Conservation (phyloP, 1,140 invertebrate genomes). For the Diplogasteroides magnus region DNA sequence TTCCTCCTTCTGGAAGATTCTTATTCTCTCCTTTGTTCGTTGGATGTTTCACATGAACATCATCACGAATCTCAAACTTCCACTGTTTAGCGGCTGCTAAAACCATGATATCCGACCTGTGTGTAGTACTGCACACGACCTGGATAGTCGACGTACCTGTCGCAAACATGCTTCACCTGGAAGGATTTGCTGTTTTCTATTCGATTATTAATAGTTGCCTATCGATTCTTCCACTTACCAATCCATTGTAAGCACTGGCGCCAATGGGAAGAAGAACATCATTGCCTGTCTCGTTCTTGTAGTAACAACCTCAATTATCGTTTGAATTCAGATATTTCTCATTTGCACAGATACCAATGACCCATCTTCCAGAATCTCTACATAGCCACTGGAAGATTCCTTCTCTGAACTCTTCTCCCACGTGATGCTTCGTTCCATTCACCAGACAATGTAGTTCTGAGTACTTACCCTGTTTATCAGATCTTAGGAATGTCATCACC, state of each 20-base stretch:
- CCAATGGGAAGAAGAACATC: slow-evolving; percentile 44
- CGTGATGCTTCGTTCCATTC: slow-evolving; percentile 35
- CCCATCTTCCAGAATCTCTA: slow-evolving; percentile 51
- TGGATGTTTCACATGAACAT: slow-evolving; percentile 45
- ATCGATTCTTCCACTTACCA: too few relatives aligned
- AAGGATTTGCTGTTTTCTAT: too few relatives aligned
- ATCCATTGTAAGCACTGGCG: slow-evolving; percentile 44
- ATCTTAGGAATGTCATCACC: slow-evolving; percentile 7
- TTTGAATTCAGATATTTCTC: background rate
- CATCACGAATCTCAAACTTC: slow-evolving; percentile 40
- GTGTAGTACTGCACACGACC: slow-evolving; percentile 53
- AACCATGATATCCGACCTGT: slow-evolving; percentile 24
- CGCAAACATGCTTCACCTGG: slow-evolving; percentile 51
- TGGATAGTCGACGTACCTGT: slow-evolving; percentile 48
- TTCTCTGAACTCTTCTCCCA: slow-evolving; percentile 47
- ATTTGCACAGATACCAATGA: slow-evolving; percentile 35
- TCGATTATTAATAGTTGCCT: too few relatives aligned
- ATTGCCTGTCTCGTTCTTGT: slow-evolving; percentile 50
- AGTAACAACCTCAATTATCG: slow-evolving; percentile 45
- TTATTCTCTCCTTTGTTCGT: slow-evolving; percentile 52
- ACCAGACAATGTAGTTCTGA: slow-evolving; percentile 44
- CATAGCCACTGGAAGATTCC: slow-evolving; percentile 53
- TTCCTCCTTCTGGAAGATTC: slow-evolving; percentile 43
- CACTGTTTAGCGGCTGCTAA: slow-evolving; percentile 3
- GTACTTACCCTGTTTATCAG: slow-evolving; percentile 2